Evolutionary conservation across 1,140 invertebrate species (phyloP), one percentile per base, ranked within the genome.

Genomic region (Saccostrea glomerata): DNA sequence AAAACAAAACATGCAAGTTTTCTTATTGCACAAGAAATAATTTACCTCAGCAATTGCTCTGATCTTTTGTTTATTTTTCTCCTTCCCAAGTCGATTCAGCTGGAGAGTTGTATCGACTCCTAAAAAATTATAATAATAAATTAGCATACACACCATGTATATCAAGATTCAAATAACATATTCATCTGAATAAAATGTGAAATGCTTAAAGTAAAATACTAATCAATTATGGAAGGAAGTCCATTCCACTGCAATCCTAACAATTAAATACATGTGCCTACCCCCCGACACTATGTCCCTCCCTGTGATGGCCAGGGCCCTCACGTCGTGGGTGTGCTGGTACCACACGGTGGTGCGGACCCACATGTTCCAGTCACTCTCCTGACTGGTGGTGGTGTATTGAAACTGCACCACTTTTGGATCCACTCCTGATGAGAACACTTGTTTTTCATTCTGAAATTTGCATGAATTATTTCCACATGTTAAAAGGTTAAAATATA

Each of bases 271-370:
- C n/a, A 36, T 9, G 25, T 36, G 9, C 30, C 88, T 93, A 96
- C 96, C 98, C 89, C 96, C 97, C 3, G 98, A 98, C 92, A 97
- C 96, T 36, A 98, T 94, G 86, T 90, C 91, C 4, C 93, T 90
- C 47, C 96, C 95, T 90, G 96, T 95, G 47, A 97, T 94, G 5
- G 96, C 95, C 55, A 98, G 94, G 11, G 97, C 96, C 91, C 97
- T 95, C 0, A 98, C 97, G 95, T 98, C 98, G 94, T 98, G 97
- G 36, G 97, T 96, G 94, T 98, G 98, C 55, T 97, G 96, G 91
- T 96, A 96, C 87, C 97, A 96, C 91, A 97, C 97, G 12, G 97
- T 96, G 86, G 97, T 97, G 94, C 97, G 97, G 0, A 98, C 96
- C 98, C 98, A 98, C 83, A 96, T 96, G 66, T 92, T 93, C 90